Percentiles rank a stretch among this genome's conserved stretches.
Conservation (phyloP, 2,888 invertebrate genomes). For the Netelia fuscicornis region DNA sequence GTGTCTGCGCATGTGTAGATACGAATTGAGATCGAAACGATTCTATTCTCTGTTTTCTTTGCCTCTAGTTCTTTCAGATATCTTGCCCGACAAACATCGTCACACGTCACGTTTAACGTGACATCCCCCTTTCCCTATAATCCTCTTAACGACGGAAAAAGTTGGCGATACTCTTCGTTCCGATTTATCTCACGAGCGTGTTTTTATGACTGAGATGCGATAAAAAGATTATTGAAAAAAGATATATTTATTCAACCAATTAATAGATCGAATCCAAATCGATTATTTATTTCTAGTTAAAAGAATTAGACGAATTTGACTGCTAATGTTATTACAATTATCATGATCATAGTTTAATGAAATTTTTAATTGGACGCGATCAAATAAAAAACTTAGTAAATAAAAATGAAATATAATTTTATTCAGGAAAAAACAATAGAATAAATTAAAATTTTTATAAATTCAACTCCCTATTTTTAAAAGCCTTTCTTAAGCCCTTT, state of each 20-base stretch:
- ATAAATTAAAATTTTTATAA: no score
- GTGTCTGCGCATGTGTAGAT: slow-evolving; percentile 7
- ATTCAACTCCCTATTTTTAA: no score
- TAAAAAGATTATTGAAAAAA: background rate
- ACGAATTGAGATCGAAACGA: slow-evolving; percentile 3
- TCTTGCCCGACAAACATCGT: background rate
- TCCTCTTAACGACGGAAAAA: background rate
- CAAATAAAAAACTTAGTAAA: no score
- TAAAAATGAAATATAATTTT: no score
- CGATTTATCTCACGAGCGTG: background rate
- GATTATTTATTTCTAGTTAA: no score
- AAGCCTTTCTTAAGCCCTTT: no score
- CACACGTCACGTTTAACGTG: background rate
- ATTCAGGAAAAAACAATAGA: no score
- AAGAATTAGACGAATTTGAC: no score
- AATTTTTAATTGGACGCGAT: no score
- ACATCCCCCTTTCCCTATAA: background rate
- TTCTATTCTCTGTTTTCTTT: background rate
- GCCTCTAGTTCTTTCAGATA: background rate
- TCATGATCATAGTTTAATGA: no score
- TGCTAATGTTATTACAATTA: no score
- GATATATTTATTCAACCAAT: background rate
- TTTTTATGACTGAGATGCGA: background rate
- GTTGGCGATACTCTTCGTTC: background rate
- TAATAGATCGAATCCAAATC: no score